phyloP scores from a whole-genome alignment of 1,140 invertebrate genomes.

The Oedothorax gibbosus region DNA sequence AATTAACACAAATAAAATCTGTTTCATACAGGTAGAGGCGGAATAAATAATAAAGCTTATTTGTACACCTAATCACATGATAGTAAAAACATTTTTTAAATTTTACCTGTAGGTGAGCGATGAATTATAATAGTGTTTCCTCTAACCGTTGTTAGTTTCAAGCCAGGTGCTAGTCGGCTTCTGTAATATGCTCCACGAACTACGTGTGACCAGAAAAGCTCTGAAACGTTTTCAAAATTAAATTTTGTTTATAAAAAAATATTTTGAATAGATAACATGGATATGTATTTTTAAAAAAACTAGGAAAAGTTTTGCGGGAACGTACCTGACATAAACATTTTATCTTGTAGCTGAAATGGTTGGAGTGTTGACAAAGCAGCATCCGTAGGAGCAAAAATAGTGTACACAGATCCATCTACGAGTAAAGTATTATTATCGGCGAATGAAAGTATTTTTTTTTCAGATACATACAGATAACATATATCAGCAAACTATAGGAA shows the following conservation, averaged over 20 bases:
- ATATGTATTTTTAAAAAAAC: not conserved
- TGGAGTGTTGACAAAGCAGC: slow-evolving; percentile 25
- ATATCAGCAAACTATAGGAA: too few relatives aligned
- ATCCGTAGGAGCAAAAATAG: slow-evolving; percentile 53
- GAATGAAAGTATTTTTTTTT: not conserved
- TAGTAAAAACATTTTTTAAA: too few relatives aligned
- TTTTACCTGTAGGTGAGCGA: slow-evolving; percentile 35
- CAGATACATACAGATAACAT: not conserved
- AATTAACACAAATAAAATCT: too few relatives aligned
- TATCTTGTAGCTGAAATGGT: slow-evolving; percentile 9
- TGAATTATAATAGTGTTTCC: slow-evolving; percentile 25
- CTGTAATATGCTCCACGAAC: slow-evolving; percentile 47
- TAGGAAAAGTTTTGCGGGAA: not conserved
- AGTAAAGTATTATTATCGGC: not conserved
- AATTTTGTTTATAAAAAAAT: not conserved
- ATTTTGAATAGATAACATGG: not conserved
- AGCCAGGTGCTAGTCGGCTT: slow-evolving; percentile 30
- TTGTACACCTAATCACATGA: too few relatives aligned
- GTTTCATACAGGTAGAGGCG: too few relatives aligned
- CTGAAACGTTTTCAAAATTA: slow-evolving; percentile 19
- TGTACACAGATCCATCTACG: slow-evolving; percentile 36
- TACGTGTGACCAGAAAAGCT: slow-evolving; percentile 46
- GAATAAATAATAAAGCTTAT: too few relatives aligned
- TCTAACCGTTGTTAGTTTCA: slow-evolving; percentile 14
- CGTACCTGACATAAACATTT: slow-evolving; percentile 27